These are phyloP conservation scores for Syngnathus rostellatus DNA, from an alignment of 2,797 vertebrate genomes.

Conservation along the genomic window DNA sequence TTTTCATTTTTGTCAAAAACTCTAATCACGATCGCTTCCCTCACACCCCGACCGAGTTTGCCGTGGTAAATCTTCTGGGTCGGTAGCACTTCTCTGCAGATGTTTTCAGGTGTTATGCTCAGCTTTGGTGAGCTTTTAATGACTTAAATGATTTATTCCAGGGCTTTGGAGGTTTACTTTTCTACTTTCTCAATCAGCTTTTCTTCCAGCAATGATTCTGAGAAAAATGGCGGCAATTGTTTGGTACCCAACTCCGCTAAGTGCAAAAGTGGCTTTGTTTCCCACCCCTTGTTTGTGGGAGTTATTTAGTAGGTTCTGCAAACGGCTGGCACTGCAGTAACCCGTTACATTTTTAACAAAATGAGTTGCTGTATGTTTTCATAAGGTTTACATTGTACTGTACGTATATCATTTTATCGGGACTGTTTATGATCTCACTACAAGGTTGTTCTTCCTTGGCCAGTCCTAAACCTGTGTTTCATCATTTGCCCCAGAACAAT, in stretches of 20 bases:
- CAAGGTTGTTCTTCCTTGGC: too few species aligned
- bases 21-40: conserved; percentile 49
- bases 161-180: conserved; percentile 39
- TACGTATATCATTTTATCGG: background rate
- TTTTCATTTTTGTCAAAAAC: conserved; percentile 52
- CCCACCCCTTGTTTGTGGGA: background rate
- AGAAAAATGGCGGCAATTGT: conserved; percentile 30
- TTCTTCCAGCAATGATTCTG: conserved; percentile 23
- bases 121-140: conserved; percentile 48
- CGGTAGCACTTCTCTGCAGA: conserved; percentile 49
- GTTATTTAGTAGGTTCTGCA: background rate
- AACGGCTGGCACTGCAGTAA: background rate
- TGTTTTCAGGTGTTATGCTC: conserved; percentile 56
- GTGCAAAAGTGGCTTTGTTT: background rate
- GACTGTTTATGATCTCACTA: background rate
- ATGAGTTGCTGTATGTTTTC: background rate
- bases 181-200: conserved; percentile 31
- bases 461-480: background rate
- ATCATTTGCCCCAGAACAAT: background rate
- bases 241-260: background rate
- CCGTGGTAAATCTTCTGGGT: conserved; percentile 49
- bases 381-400: too few species aligned
- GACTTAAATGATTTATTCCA: conserved; percentile 52
- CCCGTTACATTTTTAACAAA: background rate
- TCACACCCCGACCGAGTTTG: conserved; percentile 28